Evolutionary conservation across 2,888 invertebrate genomes (phyloP).

Genomic region (Pristionchus arcanus): DNA sequence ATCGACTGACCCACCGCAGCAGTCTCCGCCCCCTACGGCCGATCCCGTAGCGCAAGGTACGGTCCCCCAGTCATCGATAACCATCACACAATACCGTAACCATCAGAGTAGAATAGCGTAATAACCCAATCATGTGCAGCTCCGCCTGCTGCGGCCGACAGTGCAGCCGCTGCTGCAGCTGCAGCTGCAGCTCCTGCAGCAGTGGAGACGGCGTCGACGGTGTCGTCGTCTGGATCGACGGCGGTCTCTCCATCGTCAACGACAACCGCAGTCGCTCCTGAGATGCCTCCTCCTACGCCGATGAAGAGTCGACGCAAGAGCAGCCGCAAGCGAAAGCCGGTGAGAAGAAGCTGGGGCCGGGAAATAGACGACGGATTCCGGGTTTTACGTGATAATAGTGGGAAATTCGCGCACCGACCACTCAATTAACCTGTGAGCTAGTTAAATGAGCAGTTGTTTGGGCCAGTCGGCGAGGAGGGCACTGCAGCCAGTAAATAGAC

Average conservation of each 20-base stretch:
- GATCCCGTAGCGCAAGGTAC: background rate
- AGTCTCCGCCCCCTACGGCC: background rate
- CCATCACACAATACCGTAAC: background rate
- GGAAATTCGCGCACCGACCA: no score
- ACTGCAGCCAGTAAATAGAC: background rate
- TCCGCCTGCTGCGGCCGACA: background rate
- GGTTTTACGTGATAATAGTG: no score
- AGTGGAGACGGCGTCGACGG: background rate
- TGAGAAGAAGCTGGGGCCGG: background rate
- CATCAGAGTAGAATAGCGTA: no score
- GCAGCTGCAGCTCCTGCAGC: background rate
- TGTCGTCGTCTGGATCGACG: no score
- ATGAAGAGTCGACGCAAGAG: background rate
- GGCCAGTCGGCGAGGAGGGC: background rate
- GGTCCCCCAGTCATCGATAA: background rate
- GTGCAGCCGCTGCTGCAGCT: background rate
- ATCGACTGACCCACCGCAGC: background rate
- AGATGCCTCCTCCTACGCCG: background rate
- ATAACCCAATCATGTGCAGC: no score
- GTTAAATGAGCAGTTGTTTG: no score
- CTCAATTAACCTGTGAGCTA: no score
- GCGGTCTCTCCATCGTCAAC: background rate
- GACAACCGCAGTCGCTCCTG: background rate
- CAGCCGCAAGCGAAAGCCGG: slow-evolving; percentile 10
- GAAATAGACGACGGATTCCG: background rate